These are phyloP conservation scores for Metopia argyrocephala DNA, from an alignment of 2,888 invertebrate genomes.

Conservation along the genomic window DNA sequence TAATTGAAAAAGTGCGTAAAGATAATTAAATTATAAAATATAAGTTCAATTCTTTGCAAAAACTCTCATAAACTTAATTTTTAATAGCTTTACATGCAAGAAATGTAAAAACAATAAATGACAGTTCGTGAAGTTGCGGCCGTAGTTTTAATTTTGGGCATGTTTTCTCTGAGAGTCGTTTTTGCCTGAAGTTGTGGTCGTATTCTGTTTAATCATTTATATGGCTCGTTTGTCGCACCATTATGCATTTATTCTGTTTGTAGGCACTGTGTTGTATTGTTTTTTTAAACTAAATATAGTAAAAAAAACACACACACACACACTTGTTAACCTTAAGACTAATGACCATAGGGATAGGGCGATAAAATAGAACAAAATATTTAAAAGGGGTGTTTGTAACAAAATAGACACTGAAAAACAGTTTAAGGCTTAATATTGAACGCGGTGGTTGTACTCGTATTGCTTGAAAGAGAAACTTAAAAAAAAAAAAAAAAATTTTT, in stretches of 20 bases:
- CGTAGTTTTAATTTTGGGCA: no score
- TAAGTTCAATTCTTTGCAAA: neutral
- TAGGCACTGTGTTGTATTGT: neutral
- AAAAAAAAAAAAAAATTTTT: neutral
- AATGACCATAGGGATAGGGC: constrained; percentile 22
- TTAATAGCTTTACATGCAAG: no score
- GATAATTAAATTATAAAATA: no score
- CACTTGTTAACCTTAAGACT: constrained; percentile 63
- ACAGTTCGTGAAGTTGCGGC: no score
- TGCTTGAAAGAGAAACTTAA: neutral
- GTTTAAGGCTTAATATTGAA: constrained; percentile 49
- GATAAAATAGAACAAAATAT: neutral
- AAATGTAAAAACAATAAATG: no score
- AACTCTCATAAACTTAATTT: no score
- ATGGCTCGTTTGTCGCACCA: no score
- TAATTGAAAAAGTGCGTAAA: no score
- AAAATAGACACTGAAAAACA: constrained; percentile 39
- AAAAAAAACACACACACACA: no score
- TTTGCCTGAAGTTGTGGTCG: no score
- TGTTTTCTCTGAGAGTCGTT: no score
- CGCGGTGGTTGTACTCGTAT: constrained; percentile 30
- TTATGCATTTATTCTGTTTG: neutral
- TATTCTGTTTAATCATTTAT: no score
- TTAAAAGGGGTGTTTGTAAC: constrained; percentile 24
- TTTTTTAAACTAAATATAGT: constrained; percentile 26